phyloP scores from a whole-genome alignment of 2,888 invertebrate species.

The Nephrotoma guestfalica region DNA sequence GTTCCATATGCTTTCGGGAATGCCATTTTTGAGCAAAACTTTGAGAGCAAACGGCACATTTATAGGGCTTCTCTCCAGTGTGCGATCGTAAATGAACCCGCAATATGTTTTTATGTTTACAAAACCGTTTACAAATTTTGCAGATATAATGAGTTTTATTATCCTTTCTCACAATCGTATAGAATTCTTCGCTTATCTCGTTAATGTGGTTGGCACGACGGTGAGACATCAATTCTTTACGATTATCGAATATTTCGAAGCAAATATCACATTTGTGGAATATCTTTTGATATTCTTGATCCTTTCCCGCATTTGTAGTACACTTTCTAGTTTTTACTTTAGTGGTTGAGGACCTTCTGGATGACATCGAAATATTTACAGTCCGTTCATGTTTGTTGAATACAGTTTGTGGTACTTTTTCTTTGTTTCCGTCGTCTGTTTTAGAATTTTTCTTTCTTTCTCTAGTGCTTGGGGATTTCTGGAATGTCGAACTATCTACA shows the following conservation, averaged over 20 bases:
- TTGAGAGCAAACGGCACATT: background rate
- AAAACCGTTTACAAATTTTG: background rate
- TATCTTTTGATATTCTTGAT: background rate
- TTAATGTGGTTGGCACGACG: background rate
- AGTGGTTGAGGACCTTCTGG: background rate
- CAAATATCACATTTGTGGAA: background rate
- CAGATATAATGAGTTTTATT: background rate
- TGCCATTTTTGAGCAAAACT: background rate
- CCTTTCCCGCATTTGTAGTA: too few species aligned
- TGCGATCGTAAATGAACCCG: background rate
- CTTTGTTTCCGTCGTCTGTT: background rate
- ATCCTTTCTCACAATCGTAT: background rate
- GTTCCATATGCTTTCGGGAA: background rate
- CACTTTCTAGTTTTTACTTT: background rate
- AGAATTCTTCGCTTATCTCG: background rate
- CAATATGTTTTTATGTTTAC: background rate
- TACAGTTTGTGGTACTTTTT: background rate
- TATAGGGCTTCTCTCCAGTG: background rate
- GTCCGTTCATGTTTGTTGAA: background rate
- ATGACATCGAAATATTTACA: background rate
- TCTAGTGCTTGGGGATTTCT: background rate
- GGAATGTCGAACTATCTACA: too few species aligned
- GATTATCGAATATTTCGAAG: background rate
- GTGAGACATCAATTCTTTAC: background rate
- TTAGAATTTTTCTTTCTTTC: background rate